phyloP scores from a whole-genome alignment of 2,888 invertebrate species.

The Noctua janthe region DNA sequence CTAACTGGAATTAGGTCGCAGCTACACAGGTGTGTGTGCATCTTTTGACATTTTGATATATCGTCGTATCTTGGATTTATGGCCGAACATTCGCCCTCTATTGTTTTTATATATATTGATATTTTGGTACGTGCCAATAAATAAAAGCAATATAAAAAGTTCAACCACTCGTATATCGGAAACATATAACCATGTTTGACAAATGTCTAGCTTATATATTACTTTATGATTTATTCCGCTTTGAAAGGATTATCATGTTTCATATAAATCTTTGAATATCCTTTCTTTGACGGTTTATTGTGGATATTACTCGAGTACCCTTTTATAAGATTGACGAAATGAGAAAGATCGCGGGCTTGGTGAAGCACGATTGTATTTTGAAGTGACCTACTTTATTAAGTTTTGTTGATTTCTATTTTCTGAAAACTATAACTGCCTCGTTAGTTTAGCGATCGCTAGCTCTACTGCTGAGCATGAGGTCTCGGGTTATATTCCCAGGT shows the following conservation, averaged over 20 bases:
- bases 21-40: constrained; percentile 77
- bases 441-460: background rate
- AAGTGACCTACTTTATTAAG: background rate
- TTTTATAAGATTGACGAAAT: constrained; percentile 26
- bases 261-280: constrained; percentile 32
- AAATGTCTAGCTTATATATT: constrained; percentile 33
- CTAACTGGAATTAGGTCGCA: constrained; percentile 76
- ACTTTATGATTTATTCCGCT: constrained; percentile 39
- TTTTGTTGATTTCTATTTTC: constrained; percentile 2
- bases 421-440: background rate
- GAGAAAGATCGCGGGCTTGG: background rate
- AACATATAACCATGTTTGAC: constrained; percentile 39
- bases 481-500: background rate
- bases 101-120: constrained; percentile 75
- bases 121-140: constrained; percentile 69
- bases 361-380: background rate
- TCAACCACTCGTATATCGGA: constrained; percentile 11
- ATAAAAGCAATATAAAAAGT: constrained; percentile 55
- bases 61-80: constrained; percentile 73
- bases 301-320: constrained; percentile 22
- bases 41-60: constrained; percentile 80
- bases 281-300: constrained; percentile 28
- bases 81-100: constrained; percentile 63
- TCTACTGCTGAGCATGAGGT: background rate
- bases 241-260: constrained; percentile 53